A percentile compares a stretch with the other conserved stretches of the same genome.
Conservation (phyloP, 1,140 invertebrate genomes). For the Zaprionus kolodkinae region DNA sequence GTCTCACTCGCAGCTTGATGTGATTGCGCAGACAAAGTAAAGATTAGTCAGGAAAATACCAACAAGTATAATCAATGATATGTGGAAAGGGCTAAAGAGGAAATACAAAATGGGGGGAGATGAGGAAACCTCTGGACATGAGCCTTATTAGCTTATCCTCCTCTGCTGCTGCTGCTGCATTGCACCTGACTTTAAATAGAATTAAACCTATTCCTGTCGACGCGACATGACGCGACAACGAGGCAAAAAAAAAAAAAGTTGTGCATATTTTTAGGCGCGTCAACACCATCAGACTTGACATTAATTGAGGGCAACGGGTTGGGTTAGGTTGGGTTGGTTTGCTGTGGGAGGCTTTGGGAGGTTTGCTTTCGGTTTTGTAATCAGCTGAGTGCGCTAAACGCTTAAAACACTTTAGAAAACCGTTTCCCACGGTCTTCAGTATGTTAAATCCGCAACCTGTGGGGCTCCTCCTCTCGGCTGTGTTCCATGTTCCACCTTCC, state of each 20-base stretch:
- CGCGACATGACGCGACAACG: no score
- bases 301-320: conserved; percentile 15
- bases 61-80: no score
- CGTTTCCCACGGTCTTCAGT: conserved; percentile 15
- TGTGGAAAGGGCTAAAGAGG: no score
- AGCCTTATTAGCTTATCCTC: not conserved
- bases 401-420: conserved; percentile 47
- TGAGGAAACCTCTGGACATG: no score
- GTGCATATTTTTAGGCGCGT: conserved; percentile 17
- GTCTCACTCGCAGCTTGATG: no score
- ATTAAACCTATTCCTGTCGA: not conserved
- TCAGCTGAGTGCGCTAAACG: conserved; percentile 62
- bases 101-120: no score
- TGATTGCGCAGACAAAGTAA: no score
- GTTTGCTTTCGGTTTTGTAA: conserved; percentile 38
- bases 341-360: no score
- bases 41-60: no score
- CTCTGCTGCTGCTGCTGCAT: not conserved
- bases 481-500: not conserved
- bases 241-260: not conserved
- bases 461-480: not conserved
- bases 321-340: not conserved
- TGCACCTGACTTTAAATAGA: not conserved
- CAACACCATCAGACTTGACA: conserved; percentile 3
- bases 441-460: conserved; percentile 1